Evolutionary conservation across 2,113 vertebrate species (phyloP), one percentile per base, ranked within the genome.

Genomic region (Phylloscopus trochiloides): DNA sequence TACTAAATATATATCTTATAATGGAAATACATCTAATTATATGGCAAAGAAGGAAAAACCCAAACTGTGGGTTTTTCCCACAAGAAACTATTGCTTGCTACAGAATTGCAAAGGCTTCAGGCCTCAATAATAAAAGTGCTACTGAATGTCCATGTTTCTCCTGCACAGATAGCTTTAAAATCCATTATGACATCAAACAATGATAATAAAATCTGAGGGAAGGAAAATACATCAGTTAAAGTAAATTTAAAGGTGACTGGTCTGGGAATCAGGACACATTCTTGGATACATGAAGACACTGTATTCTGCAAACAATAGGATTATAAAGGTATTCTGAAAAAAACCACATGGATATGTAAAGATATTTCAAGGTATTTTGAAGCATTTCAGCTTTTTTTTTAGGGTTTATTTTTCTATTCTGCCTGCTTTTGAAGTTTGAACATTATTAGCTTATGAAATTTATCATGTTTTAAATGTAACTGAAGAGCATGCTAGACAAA

Each of bases 141-240:
- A 5, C 10, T 74, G 14, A 94, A 90, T 86, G 71, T 81, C 36
- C 4, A 9, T 47, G 20, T 31, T 87, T 54, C 74, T 54, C 38
- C 73, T 89, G 10, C 9, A n/a, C 4, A 63, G 43, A 36, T 6
- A 55, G 28, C 21, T 80, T 16, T 78, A 73, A 73, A 81, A n/a
- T 57, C 12, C 43, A 15, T 38, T 59, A 26, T 16, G 10, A 36
- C 11, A 42, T 75, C 9, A 59, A 76, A 65, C 7, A 65, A 17
- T 0, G 0, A 40, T 11, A 47, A 65, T 19, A 61, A 70, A 62
- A 43, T 51, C 28, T 34, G 7, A 11, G 11, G 2, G 4, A 67
- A 62, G 4, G 22, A 25, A 89, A 84, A 78, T 45, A 40, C 0
- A 0, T 71, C 43, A 52, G 20, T 42, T 80, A 66, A 78, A 73